Evolutionary conservation across 2,888 invertebrate species (phyloP), one percentile per base, ranked within the genome.

Genomic region (Mythimna lalbum): DNA sequence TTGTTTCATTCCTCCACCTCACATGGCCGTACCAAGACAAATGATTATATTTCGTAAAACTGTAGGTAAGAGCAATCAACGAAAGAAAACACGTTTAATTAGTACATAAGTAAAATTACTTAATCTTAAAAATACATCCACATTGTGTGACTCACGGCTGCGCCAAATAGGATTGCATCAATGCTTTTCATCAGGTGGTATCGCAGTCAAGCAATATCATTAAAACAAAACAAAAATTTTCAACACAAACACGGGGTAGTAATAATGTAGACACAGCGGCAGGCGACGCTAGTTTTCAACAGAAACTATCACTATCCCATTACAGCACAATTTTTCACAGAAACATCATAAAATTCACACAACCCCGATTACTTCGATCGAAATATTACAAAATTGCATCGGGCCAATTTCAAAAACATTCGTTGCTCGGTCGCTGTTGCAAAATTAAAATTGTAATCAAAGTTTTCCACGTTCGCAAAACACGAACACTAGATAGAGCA

Each of bases 361-460:
- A 56, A 67, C 59, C 61, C 49, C 62, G 50, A 80, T 76, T 59
- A 75, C 43, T 23, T 53, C 21, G 4, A 80, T 31, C 43, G 10
- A 70, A 62, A 73, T 19, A 76, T 55, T 62, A 72, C 65, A 55
- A 73, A 78, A 76, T 72, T 72, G 68, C 73, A 82, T 61, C 66
- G 43, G 76, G 64, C 70, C 63, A 85, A 78, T 76, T 76, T 73
- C 56, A 64, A 74, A 72, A 80, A 80, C 78, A 82, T 75, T 80
- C 78, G 72, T 78, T 78, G 76, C 73, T 69, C 63, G 19, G 66
- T 78, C 68, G 69, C 64, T 76, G 70, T 66, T 82, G 66, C 67
- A 73, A 84, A 85, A 85, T 86, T 84, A 84, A 84, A 85, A 82
- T 78, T 68, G 82, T 77, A 85, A 85, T 85, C 86, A 85, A 86